Evolutionary conservation across 2,888 invertebrate genomes (phyloP).

Genomic region (Tipula unca): DNA sequence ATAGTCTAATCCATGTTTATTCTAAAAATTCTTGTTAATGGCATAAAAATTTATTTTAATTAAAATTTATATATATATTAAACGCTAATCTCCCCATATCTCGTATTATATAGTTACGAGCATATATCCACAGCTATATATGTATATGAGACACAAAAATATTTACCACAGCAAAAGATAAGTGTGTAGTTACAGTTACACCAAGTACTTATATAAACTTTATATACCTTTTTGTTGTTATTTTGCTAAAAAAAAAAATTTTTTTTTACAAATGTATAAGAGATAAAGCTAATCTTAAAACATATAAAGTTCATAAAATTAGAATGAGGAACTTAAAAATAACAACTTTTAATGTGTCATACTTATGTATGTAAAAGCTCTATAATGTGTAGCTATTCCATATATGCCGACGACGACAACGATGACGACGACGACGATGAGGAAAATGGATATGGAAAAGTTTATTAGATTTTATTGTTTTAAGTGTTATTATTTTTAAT

Average conservation of each 20-base stretch:
- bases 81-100: not conserved
- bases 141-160: not conserved
- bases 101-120: not conserved
- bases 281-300: not conserved
- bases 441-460: not conserved
- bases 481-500: conserved; percentile 8
- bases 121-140: not conserved
- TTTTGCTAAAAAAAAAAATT: no score
- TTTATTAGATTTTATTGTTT: not conserved
- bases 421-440: not conserved
- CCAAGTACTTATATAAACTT: not conserved
- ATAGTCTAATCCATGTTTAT: not conserved
- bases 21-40: not conserved
- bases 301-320: conserved; percentile 14
- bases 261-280: not conserved
- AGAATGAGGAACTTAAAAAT: conserved; percentile 14
- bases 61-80: not conserved
- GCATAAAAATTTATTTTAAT: not conserved
- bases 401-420: not conserved
- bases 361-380: not conserved
- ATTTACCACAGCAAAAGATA: not conserved
- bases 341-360: not conserved
- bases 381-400: not conserved
- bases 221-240: not conserved
- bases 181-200: not conserved